phyloP scores from a whole-genome alignment of 30 jellyfish, hydroid and myxozoan species.

The Aurelia sp. region DNA sequence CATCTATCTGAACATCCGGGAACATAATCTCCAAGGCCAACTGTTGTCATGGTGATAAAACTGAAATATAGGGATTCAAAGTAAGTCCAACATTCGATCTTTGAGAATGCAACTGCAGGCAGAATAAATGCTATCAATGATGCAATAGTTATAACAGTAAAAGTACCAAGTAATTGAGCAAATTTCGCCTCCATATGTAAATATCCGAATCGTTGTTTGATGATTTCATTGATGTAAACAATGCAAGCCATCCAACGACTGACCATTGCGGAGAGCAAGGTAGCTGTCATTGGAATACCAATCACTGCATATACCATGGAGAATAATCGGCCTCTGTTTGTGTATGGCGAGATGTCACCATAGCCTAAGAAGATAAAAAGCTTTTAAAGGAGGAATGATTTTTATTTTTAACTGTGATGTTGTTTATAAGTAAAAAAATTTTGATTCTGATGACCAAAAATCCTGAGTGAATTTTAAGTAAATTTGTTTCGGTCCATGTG shows the following conservation, averaged over 20 bases:
- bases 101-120: slow-evolving; percentile 59
- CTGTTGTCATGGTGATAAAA: slow-evolving; percentile 80
- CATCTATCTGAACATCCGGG: slow-evolving; percentile 76
- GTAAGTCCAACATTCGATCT: slow-evolving; percentile 68
- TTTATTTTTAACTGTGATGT: too few species aligned
- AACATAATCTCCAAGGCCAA: slow-evolving; percentile 76
- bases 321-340: slow-evolving; percentile 45
- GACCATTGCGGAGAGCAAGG: slow-evolving; percentile 69
- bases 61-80: slow-evolving; percentile 72
- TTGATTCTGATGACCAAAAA: too few species aligned
- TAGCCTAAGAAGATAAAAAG: slow-evolving; percentile 28
- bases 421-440: too few species aligned
- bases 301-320: slow-evolving; percentile 67
- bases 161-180: slow-evolving; percentile 36
- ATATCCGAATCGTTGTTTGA: slow-evolving; percentile 11
- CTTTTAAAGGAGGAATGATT: too few species aligned
- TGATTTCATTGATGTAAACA: neutral
- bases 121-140: slow-evolving; percentile 51
- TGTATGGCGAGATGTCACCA: slow-evolving; percentile 73
- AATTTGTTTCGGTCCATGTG: too few species aligned
- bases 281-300: slow-evolving; percentile 87
- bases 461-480: too few species aligned
- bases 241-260: slow-evolving; percentile 65
- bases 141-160: slow-evolving; percentile 34
- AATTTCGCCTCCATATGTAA: slow-evolving; percentile 23